Evolutionary conservation across 2,113 vertebrate species (phyloP).

Genomic region (Vidua chalybeata): DNA sequence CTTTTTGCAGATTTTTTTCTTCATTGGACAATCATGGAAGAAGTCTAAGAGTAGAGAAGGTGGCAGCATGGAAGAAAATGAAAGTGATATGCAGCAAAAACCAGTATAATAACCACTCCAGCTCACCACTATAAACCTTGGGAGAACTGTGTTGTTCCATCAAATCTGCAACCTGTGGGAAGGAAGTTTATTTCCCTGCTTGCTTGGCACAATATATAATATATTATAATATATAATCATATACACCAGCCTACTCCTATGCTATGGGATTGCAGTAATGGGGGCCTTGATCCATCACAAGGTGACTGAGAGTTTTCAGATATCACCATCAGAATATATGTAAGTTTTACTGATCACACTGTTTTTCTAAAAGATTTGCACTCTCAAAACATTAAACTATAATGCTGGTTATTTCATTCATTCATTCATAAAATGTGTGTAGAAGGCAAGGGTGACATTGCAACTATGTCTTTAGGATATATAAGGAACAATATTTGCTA

Average conservation of each 20-base stretch:
- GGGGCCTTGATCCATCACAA: not conserved
- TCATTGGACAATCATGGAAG: not conserved
- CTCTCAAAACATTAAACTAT: not conserved
- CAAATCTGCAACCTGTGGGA: not conserved
- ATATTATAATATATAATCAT: not conserved
- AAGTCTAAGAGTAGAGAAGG: not conserved
- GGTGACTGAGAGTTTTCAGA: not conserved
- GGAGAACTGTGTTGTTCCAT: not conserved
- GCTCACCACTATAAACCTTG: not conserved
- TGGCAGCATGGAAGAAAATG: not conserved
- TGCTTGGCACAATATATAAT: not conserved
- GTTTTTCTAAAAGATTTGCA: not conserved
- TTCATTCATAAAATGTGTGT: not conserved
- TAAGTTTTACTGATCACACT: not conserved
- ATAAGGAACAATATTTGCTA: not conserved
- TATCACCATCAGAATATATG: not conserved
- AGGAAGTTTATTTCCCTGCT: not conserved
- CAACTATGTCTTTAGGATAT: not conserved
- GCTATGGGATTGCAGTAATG: not conserved
- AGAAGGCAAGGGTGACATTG: not conserved
- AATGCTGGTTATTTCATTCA: not conserved
- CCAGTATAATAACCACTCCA: rapidly evolving
- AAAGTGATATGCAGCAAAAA: not conserved
- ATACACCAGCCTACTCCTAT: rapidly evolving
- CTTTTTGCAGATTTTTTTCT: not conserved